A percentile compares a stretch with the other conserved stretches of the same genome.
Evolutionary conservation across 2,113 vertebrate species (phyloP).

Genomic region (Haemorhous mexicanus): DNA sequence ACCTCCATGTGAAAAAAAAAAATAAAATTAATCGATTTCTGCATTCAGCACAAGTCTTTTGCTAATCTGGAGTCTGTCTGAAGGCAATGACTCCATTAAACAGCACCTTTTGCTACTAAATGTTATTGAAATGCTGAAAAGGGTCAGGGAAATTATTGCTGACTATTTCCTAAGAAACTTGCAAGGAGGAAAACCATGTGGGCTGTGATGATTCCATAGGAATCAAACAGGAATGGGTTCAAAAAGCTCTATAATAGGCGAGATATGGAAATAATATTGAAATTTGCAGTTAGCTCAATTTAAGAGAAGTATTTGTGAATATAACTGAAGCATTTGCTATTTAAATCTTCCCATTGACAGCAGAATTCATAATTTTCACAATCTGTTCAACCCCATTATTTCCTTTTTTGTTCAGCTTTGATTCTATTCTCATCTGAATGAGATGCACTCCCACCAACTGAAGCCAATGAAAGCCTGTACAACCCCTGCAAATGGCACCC

Average conservation of each 20-base stretch:
- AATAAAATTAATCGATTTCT: neutral
- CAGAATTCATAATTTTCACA: neutral
- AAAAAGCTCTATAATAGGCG: neutral
- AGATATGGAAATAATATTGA: neutral
- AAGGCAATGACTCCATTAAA: neutral
- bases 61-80: neutral
- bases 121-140: neutral
- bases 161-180: neutral
- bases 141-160: neutral
- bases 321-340: neutral
- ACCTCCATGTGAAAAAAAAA: neutral
- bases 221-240: neutral
- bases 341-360: neutral
- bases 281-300: neutral
- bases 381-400: neutral
- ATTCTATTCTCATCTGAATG: neutral
- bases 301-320: neutral
- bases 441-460: neutral
- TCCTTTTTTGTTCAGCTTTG: neutral
- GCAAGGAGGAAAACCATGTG: neutral
- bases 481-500: neutral
- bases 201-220: neutral
- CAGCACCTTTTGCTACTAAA: neutral
- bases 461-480: neutral
- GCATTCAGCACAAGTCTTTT: neutral